Evolutionary conservation across 2,888 invertebrate species (phyloP), one percentile per base, ranked within the genome.

Genomic region (Ceramica pisi): DNA sequence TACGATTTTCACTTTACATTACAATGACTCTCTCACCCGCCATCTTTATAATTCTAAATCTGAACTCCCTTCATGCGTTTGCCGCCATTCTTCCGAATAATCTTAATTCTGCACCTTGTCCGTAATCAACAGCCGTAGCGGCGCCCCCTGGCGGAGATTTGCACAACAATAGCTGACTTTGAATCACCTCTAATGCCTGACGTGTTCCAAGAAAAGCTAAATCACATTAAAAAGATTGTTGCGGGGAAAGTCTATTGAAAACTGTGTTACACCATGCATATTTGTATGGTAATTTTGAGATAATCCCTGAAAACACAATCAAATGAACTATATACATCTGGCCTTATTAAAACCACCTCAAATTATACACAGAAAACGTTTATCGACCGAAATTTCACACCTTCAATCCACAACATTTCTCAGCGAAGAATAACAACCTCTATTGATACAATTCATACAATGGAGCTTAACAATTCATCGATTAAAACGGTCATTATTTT

Each of bases 401-500:
- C 59, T 55, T 9, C 66, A 71, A 69, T 65, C 55, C 81, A 85
- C 63, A 82, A 80, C 78, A 78, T 81, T 77, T 75, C 85, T 65
- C 64, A 56, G 57, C 70, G 67, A 51, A 19, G 31, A 56, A 73
- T 60, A 76, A 79, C 63, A 82, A 83, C 83, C 75, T 82, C 82
- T 53, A 82, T 86, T 84, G 82, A 84, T 63, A 68, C 60, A 81
- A 71, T 76, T 77, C 63, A 79, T 48, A 82, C 76, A 82, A 83
- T 82, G 57, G 80, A 74, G 86, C 83, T 86, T 86, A 84, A 84
- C 81, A 83, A 89, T 86, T 87, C 89, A 81, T 76, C 83, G 88
- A 89, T 91, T 89, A 91, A 90, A 88, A 87, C 88, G 83, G 82
- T 84, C 88, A 88, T 88, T 88, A 88, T 89, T 91, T 88, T 88